phyloP scores from a whole-genome alignment of 1,140 invertebrate genomes.

The Notospermus geniculatus region DNA sequence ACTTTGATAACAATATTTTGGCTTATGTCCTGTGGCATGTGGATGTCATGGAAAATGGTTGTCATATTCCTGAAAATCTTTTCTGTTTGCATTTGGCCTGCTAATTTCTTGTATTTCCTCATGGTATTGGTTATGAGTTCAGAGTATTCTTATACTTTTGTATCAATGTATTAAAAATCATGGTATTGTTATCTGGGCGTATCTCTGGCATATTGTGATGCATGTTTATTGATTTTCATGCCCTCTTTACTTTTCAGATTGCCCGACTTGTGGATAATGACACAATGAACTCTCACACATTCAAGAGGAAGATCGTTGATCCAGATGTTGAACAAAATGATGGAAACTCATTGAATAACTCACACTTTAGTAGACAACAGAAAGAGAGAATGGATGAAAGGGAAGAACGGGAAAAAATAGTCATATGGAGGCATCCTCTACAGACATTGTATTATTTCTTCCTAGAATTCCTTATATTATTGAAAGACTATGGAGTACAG shows the following conservation, averaged over 20 bases:
- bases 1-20: too few relatives aligned
- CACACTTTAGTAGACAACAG: not conserved
- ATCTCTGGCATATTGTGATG: not conserved
- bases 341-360: not conserved
- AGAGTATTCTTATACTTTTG: too few relatives aligned
- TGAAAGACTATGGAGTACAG: constrained; percentile 61
- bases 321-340: constrained; percentile 1
- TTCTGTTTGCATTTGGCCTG: too few relatives aligned
- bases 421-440: constrained; percentile 83
- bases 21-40: too few relatives aligned
- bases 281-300: not conserved
- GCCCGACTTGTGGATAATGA: not conserved
- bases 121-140: too few relatives aligned
- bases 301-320: not conserved
- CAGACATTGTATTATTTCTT: constrained; percentile 80
- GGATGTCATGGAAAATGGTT: too few relatives aligned
- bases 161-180: too few relatives aligned
- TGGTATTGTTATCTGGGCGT: too few relatives aligned
- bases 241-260: not conserved
- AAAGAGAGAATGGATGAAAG: constrained; percentile 23
- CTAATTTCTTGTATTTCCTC: too few relatives aligned
- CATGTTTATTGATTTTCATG: not conserved
- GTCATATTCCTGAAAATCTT: too few relatives aligned
- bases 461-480: constrained; percentile 69
- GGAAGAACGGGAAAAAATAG: constrained; percentile 64